phyloP scores from a whole-genome alignment of 2,797 vertebrate genomes.

The Sebastes diploproa region DNA sequence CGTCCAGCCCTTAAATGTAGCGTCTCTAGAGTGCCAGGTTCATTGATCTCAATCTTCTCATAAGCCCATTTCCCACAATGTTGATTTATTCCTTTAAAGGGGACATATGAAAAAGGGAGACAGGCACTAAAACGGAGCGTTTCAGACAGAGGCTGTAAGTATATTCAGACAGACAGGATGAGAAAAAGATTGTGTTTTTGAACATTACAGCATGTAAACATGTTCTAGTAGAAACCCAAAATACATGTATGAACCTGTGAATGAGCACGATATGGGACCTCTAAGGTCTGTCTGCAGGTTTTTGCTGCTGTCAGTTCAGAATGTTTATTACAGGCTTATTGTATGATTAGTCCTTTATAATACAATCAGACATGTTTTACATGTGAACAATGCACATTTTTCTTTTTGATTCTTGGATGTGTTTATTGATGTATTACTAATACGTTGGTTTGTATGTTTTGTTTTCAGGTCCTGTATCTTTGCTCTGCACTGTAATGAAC shows the following conservation, averaged over 20 bases:
- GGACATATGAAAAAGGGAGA: too few species aligned
- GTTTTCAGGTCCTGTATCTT: constrained; percentile 92
- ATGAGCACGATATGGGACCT: too few species aligned
- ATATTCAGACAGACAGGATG: too few species aligned
- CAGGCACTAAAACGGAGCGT: too few species aligned
- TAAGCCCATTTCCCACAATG: neutral
- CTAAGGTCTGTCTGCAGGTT: neutral
- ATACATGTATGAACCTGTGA: too few species aligned
- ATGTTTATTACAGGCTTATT: neutral
- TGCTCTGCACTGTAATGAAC: constrained; percentile 92
- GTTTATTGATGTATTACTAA: neutral
- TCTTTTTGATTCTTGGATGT: neutral
- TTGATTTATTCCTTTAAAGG: neutral
- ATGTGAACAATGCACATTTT: neutral
- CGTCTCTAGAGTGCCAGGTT: neutral
- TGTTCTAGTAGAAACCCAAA: too few species aligned
- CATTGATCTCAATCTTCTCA: neutral
- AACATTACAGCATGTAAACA: too few species aligned
- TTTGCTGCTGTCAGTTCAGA: neutral
- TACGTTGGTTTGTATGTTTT: neutral
- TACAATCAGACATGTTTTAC: neutral
- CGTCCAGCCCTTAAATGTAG: neutral
- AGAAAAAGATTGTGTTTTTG: too few species aligned
- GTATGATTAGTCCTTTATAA: neutral
- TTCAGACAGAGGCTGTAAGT: too few species aligned